phyloP scores from a whole-genome alignment of 2,113 vertebrate species.

The human (Homo sapiens) region DNA sequence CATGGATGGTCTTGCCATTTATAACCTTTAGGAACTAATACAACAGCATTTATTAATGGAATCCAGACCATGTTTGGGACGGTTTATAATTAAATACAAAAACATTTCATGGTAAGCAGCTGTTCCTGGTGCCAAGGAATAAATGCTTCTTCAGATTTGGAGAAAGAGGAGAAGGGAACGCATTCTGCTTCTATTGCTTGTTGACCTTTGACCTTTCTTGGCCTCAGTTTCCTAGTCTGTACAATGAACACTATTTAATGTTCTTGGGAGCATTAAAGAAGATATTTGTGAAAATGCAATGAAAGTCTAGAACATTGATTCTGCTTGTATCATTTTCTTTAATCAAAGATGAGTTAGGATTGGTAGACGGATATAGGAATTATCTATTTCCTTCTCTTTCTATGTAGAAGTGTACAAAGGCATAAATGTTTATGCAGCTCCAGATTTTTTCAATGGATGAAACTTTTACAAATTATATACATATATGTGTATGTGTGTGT shows the following conservation, averaged over 20 bases:
- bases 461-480: not conserved
- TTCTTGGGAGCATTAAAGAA: not conserved
- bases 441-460: not conserved
- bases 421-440: not conserved
- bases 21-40: not conserved
- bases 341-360: not conserved
- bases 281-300: not conserved
- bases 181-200: not conserved
- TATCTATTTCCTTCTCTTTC: not conserved
- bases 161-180: not conserved
- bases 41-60: slow-evolving; percentile 50
- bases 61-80: slow-evolving; percentile 50
- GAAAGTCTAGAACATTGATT: not conserved
- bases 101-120: slow-evolving; percentile 64
- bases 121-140: slow-evolving; percentile 29
- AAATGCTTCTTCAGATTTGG: not conserved
- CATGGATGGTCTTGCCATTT: not conserved
- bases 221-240: not conserved
- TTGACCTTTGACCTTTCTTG: not conserved
- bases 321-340: not conserved
- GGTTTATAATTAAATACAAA: slow-evolving; percentile 73
- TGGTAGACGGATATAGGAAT: not conserved
- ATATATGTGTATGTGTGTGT: not conserved
- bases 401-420: not conserved
- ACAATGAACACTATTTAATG: not conserved